A percentile compares a stretch with the other conserved stretches of the same genome.
phyloP scores from a whole-genome alignment of 2,797 vertebrate species.

The Echiichthys vipera region DNA sequence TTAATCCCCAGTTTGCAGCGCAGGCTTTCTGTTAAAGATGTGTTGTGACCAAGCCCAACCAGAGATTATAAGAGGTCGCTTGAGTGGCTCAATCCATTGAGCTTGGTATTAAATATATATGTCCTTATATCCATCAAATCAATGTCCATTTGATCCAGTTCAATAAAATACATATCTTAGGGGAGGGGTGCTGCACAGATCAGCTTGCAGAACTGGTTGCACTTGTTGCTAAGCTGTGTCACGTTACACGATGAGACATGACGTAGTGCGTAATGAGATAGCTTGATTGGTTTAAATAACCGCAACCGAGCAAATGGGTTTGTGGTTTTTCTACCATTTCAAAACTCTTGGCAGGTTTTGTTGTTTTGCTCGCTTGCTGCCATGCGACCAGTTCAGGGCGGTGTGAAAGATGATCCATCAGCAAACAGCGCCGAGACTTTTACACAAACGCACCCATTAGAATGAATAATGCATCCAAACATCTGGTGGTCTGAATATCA shows the following conservation, averaged over 20 bases:
- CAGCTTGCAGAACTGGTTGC: not conserved
- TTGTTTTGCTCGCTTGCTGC: constrained; percentile 69
- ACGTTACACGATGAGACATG: constrained; percentile 22
- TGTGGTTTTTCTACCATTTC: constrained; percentile 49
- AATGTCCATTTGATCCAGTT: not conserved
- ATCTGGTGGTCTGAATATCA: constrained; percentile 68
- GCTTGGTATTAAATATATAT: not conserved
- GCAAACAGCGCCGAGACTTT: constrained; percentile 53
- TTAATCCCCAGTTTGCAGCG: not conserved
- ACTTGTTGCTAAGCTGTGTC: constrained; percentile 35
- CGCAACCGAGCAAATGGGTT: constrained; percentile 12
- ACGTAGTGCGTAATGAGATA: constrained; percentile 39
- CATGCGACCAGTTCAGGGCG: no score
- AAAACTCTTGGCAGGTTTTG: constrained; percentile 52
- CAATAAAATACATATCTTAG: not conserved
- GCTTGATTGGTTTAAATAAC: constrained; percentile 44
- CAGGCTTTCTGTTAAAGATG: not conserved
- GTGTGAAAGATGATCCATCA: no score
- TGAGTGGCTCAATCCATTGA: no score
- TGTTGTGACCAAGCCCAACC: no score
- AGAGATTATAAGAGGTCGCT: no score
- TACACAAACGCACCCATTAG: constrained; percentile 65
- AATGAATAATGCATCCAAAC: constrained; percentile 71
- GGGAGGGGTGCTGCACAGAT: not conserved
- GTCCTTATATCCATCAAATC: not conserved